Evolutionary conservation across 2,797 vertebrate genomes (phyloP).

Genomic region (Falco naumanni): DNA sequence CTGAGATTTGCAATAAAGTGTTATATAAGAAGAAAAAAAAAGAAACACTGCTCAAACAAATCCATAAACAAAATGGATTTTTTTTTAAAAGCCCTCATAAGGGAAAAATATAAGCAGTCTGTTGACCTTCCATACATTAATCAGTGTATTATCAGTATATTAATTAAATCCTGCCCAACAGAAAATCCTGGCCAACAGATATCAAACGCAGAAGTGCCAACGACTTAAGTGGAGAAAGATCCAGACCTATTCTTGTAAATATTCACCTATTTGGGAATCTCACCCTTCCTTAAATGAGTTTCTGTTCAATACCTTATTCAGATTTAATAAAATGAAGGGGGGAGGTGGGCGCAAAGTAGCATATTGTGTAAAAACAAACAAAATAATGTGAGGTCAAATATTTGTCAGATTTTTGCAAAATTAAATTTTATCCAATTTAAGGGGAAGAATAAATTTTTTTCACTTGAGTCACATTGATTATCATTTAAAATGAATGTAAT

Average conservation of each 20-base stretch:
- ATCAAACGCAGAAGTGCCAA: neutral
- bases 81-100: neutral
- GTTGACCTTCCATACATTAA: neutral
- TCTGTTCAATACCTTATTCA: neutral
- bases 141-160: neutral
- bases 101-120: neutral
- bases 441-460: neutral
- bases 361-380: neutral
- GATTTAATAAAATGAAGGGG: neutral
- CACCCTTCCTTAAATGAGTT: neutral
- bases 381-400: neutral
- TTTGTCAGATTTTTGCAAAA: neutral
- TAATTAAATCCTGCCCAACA: neutral
- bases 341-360: neutral
- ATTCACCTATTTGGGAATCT: neutral
- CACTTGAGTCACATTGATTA: neutral
- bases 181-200: neutral
- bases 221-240: neutral
- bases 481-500: neutral
- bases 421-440: neutral
- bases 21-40: neutral
- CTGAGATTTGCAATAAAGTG: neutral
- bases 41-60: neutral
- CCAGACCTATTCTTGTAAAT: neutral
- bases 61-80: neutral